Percentiles rank a stretch among this genome's conserved stretches.
Conservation (phyloP, 2,888 invertebrate species). For the Colostygia pectinataria region DNA sequence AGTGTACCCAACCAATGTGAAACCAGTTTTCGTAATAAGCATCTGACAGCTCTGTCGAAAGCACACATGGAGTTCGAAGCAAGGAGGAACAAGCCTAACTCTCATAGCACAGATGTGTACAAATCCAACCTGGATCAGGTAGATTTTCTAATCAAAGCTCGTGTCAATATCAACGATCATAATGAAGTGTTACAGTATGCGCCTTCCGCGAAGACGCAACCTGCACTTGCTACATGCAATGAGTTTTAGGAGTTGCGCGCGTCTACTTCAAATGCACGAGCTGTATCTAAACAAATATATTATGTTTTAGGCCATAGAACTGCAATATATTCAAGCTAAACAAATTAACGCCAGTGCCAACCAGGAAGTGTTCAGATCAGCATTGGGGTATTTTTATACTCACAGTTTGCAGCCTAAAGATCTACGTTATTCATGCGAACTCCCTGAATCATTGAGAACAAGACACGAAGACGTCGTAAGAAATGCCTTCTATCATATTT, state of each 20-base stretch:
- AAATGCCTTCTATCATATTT: background rate
- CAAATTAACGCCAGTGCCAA: slow-evolving; percentile 6
- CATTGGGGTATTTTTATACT: background rate
- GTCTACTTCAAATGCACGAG: too few relatives aligned
- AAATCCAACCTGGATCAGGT: slow-evolving; percentile 16
- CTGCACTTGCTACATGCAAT: too few relatives aligned
- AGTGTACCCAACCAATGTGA: slow-evolving; percentile 8
- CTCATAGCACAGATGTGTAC: slow-evolving; percentile 9
- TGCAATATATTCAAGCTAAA: slow-evolving; percentile 8
- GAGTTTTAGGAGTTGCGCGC: too few relatives aligned
- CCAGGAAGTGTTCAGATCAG: slow-evolving; percentile 1
- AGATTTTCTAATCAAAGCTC: too few relatives aligned
- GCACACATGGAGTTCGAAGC: slow-evolving; percentile 10
- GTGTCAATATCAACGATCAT: too few relatives aligned
- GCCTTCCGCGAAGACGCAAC: too few relatives aligned
- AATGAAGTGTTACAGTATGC: too few relatives aligned
- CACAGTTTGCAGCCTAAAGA: background rate
- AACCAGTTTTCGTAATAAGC: slow-evolving; percentile 1
- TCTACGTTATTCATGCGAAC: background rate
- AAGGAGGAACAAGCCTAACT: slow-evolving; percentile 13
- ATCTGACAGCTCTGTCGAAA: slow-evolving; percentile 2
- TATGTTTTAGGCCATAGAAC: slow-evolving; percentile 11
- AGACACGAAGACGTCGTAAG: background rate
- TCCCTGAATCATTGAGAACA: background rate
- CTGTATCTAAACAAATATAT: background rate